phyloP scores from a whole-genome alignment of 2,797 vertebrate species.

The Sebastolobus alascanus region DNA sequence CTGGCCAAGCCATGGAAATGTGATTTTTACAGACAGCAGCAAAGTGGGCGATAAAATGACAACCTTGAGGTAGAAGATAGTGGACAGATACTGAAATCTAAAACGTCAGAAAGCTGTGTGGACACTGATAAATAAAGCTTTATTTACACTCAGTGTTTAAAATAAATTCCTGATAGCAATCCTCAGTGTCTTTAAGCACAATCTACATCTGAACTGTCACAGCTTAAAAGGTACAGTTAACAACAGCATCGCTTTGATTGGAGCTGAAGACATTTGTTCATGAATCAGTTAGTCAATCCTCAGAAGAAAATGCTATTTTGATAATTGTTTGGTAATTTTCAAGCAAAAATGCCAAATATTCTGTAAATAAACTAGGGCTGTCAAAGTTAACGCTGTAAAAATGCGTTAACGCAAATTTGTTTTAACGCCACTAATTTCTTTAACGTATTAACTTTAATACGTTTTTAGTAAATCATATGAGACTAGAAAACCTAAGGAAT shows the following conservation, averaged over 20 bases:
- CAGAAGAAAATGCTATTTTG: no score
- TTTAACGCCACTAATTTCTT: no score
- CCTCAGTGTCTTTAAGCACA: not conserved
- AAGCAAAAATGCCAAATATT: no score
- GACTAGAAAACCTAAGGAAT: no score
- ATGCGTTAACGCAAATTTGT: no score
- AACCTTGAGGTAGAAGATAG: not conserved
- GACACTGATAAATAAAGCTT: not conserved
- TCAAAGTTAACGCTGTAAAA: no score
- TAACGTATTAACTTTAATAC: no score
- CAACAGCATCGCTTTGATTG: not conserved
- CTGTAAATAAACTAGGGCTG: no score
- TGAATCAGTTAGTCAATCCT: no score
- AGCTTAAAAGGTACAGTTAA: not conserved
- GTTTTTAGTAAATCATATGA: no score
- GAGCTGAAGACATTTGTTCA: not conserved
- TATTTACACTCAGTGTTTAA: not conserved
- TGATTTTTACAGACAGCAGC: slow-evolving; percentile 5
- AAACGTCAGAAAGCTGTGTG: not conserved
- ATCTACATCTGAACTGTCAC: not conserved
- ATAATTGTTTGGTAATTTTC: no score
- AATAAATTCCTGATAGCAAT: not conserved
- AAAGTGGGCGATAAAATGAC: slow-evolving; percentile 9
- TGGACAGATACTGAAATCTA: not conserved
- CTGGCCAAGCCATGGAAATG: not conserved